Evolutionary conservation across 2,797 vertebrate genomes (phyloP), one percentile per base, ranked within the genome.

Genomic region (Odontamblyopus rebecca): DNA sequence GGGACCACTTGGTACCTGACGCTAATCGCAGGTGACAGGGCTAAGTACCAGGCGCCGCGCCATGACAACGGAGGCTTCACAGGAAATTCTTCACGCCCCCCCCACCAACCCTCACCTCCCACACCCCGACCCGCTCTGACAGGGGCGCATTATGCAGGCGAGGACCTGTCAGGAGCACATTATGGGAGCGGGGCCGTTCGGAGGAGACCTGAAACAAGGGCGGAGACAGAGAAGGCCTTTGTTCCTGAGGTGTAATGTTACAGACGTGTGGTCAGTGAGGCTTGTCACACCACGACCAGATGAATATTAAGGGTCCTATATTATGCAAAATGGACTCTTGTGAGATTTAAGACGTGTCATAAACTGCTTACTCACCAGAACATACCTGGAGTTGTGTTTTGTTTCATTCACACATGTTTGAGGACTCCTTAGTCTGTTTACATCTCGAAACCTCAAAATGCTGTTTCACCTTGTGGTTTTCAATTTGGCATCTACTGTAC

Each of bases 21-120:
- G 79, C 71, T 90, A 91, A 92, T 93, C 90, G 83, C 83, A 92
- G 91, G 86, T 91, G 93, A 91, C 91, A 90, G 82, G 88, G 85
- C 85, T 90, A 92, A 92, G 84, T 86, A 87, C 81, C 69, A 89
- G 83, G 82, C 82, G 86, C 80, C 80, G 82, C 85, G 81, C 85
- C 75, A 79, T 81, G 80, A 79, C 86, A 90, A 89, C 68, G 81
- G 87, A 81, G 85, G 91, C 86, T 90, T 79, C 48, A 32, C 84
- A 87, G 82, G 82, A 90, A 89, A 87, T 91, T 91, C 79, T 87
- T 89, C 85, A 89, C 57, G 78, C 72, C 78, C 71, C 77, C 75
- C 64, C 80, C 57, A 6, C 32, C 5, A 23, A 23, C 61, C 75
- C 73, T 70, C 16, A 19, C 30, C 2, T 2, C 29, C 2, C 27